Evolutionary conservation across 2,113 vertebrate genomes (phyloP).

Genomic region (Odobenus rosmarus): DNA sequence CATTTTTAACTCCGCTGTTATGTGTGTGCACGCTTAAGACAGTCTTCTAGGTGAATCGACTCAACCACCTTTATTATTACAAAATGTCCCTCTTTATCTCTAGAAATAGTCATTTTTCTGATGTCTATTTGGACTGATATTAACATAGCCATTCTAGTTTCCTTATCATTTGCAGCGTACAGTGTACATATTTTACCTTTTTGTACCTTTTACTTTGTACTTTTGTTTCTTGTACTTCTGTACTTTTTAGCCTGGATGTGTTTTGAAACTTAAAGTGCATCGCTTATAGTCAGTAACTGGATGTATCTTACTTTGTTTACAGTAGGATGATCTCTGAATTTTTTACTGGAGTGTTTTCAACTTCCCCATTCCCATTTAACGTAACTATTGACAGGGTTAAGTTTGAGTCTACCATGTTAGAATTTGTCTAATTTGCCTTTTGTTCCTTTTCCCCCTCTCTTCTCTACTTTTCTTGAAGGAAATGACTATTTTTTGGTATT

Average conservation of each 20-base stretch:
- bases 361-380: background rate
- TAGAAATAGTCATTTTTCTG: background rate
- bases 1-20: background rate
- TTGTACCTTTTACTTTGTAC: background rate
- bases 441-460: too few relatives aligned
- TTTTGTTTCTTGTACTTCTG: background rate
- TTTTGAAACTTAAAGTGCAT: background rate
- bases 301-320: background rate
- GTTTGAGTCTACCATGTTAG: background rate
- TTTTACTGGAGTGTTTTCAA: background rate
- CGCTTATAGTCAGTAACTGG: background rate
- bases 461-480: background rate
- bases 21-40: background rate
- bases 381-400: background rate
- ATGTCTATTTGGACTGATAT: background rate
- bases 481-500: background rate
- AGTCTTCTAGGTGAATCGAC: background rate
- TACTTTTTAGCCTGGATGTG: background rate
- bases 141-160: background rate
- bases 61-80: background rate
- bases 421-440: background rate
- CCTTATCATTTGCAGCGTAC: background rate
- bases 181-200: background rate
- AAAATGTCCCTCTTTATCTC: background rate
- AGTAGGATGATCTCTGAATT: background rate